Base-by-base conservation (phyloP, 1,140 invertebrate species). In the Sesamia nonagrioides region DNA sequence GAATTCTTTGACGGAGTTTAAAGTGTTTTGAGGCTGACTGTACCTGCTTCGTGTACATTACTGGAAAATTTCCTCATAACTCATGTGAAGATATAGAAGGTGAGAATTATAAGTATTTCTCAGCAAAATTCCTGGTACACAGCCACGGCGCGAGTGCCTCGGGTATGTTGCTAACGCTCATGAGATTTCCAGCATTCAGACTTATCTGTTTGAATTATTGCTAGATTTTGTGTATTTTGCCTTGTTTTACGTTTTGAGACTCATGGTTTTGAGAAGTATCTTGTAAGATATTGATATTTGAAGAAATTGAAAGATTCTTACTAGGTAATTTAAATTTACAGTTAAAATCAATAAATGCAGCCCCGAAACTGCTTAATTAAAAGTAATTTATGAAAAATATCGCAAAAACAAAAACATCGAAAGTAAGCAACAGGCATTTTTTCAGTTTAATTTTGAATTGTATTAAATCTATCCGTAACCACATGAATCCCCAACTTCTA, bases 31-130 rank as follows among this genome's bases (percentile, higher is more conserved):
- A 27, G 27, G 27, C 27, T 27, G 27, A 27, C 3, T 27, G 6
- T 40, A 40, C 37, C 37, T 56, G 42, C 73, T 83, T 77, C 79
- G 52, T 68, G 58, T 61, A 74, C 77, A 74, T 71, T 69, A 79
- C 58, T 58, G 33, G 78, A 77, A 84, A 86, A 80, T 71, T 82
- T 74, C 75, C 74, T 82, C 80, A 78, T 82, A 81, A 85, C 82
- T 83, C 83, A 81, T 79, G 58, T 68, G 66, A 60, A 71, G 78
- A 81, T 77, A 75, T 61, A 77, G 71, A 75, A 81, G 79, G 69
- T 79, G 69, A 72, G 75, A 35, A 69, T 63, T 56, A 84, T 86
- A 86, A 84, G 84, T 83, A 80, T 82, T 79, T 81, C 76, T 69
- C 37, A 63, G 50, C 60, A 17, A 71, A 82, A 63, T 78, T 77